Evolutionary conservation across 2,113 vertebrate species (phyloP).

Genomic region (Sinocyclocheilus grahami): DNA sequence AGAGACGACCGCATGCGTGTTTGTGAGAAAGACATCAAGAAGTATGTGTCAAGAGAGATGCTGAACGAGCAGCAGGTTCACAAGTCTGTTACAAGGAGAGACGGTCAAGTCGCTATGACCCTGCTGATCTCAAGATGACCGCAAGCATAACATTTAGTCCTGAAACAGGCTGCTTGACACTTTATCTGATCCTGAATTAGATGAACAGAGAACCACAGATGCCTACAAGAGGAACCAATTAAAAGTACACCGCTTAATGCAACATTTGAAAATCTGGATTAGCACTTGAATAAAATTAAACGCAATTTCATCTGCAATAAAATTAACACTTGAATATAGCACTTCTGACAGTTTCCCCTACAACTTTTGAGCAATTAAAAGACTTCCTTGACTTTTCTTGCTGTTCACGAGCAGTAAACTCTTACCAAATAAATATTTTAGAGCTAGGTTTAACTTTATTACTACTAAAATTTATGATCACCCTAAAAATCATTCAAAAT

Average conservation of each 20-base stretch:
- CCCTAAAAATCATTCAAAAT: background rate
- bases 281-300: background rate
- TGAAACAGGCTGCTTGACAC: conserved; percentile 20
- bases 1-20: background rate
- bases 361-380: background rate
- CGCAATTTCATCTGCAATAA: background rate
- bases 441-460: background rate
- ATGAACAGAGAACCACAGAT: background rate
- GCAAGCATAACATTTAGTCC: background rate
- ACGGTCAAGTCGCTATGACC: conserved; percentile 12
- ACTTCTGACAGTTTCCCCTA: background rate
- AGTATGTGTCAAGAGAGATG: conserved; percentile 4
- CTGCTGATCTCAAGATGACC: background rate
- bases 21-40: background rate
- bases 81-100: background rate
- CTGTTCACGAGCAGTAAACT: background rate
- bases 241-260: background rate
- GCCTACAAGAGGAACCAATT: background rate
- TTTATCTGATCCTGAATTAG: conserved; percentile 7
- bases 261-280: too few species aligned
- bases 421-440: background rate
- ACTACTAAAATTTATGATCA: background rate
- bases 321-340: background rate
- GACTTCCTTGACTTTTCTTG: background rate
- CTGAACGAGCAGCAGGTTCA: conserved; percentile 4